Evolutionary conservation across 2,797 vertebrate genomes (phyloP).

Genomic region (Heteromormyrus szaboi): DNA sequence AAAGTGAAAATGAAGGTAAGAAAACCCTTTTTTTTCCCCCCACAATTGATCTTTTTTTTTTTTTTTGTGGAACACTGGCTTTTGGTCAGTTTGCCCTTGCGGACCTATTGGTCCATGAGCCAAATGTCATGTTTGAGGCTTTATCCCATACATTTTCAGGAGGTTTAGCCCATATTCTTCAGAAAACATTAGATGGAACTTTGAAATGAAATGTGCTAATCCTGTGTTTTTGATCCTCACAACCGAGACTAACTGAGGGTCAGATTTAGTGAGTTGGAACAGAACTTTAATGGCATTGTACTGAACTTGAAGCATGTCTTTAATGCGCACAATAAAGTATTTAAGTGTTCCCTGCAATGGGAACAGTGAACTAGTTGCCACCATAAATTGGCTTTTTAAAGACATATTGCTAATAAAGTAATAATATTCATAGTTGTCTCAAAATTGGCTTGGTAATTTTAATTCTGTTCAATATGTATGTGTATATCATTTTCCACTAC

Average conservation of each 20-base stretch:
- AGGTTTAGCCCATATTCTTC: not conserved
- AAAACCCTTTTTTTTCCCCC: not conserved
- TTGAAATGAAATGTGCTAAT: not conserved
- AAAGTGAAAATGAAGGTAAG: conserved; percentile 3
- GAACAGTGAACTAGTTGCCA: not conserved
- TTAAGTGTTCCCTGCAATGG: not conserved
- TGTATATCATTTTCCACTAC: not conserved
- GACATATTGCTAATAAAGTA: not conserved
- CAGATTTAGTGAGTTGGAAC: not conserved
- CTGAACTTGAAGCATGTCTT: not conserved
- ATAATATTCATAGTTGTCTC: not conserved
- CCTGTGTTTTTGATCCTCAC: not conserved
- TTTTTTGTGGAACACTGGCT: not conserved
- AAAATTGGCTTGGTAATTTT: not conserved
- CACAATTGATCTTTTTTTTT: not conserved
- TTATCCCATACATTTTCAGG: not conserved
- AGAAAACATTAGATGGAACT: not conserved
- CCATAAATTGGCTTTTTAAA: not conserved
- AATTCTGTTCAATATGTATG: not conserved
- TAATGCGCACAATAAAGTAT: conserved; percentile 8
- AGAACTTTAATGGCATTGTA: not conserved
- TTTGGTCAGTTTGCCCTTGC: not conserved
- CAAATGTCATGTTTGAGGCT: not conserved
- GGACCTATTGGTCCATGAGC: not conserved
- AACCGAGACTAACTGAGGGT: not conserved